Conservation (phyloP, 2,797 vertebrate genomes). For the Thripadectes ignobilis region DNA sequence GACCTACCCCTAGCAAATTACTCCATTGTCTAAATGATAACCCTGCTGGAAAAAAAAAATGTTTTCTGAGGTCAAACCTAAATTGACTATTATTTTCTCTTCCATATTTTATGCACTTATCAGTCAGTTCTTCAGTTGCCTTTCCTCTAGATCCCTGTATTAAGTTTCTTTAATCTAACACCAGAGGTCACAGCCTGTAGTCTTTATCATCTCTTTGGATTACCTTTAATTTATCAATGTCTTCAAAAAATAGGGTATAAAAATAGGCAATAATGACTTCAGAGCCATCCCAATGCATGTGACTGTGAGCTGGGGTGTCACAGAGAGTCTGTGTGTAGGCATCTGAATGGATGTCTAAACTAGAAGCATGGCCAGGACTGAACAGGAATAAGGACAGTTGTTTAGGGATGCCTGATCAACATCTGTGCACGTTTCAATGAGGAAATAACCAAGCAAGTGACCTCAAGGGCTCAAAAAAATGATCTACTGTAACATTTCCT, state of each 20-base stretch:
- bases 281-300: not conserved
- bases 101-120: slow-evolving; percentile 42
- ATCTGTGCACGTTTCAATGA: not conserved
- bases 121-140: not conserved
- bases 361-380: not conserved
- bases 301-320: not conserved
- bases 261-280: slow-evolving; percentile 16
- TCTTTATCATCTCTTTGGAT: slow-evolving; percentile 12
- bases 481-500: not conserved
- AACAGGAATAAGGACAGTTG: not conserved
- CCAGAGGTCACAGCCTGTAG: slow-evolving; percentile 38
- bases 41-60: not conserved
- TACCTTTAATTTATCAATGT: slow-evolving; percentile 51
- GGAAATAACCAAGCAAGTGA: not conserved
- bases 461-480: not conserved
- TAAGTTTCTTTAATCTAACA: slow-evolving; percentile 48
- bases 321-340: not conserved
- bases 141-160: slow-evolving; percentile 29
- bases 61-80: not conserved
- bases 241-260: slow-evolving; percentile 25
- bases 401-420: not conserved
- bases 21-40: slow-evolving; percentile 53
- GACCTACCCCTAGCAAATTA: slow-evolving; percentile 47
- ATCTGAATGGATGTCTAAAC: slow-evolving; percentile 13
- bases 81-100: slow-evolving; percentile 56